Conservation (phyloP, 2,113 vertebrate genomes). For the Pitta sordida region DNA sequence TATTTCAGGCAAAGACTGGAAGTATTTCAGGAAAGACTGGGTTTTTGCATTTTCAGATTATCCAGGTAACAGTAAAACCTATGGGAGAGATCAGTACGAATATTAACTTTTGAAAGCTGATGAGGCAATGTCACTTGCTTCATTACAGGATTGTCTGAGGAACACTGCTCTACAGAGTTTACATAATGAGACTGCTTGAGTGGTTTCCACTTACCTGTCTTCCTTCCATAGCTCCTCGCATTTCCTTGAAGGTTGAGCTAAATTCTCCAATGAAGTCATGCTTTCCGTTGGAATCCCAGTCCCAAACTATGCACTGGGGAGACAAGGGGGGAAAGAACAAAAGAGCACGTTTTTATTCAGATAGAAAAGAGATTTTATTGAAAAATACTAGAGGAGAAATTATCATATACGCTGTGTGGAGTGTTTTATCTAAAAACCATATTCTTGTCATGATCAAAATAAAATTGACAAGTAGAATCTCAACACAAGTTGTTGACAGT, state of each 20-base stretch:
- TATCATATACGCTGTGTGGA: not conserved
- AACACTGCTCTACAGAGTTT: not conserved
- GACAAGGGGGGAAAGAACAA: not conserved
- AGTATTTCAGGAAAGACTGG: not conserved
- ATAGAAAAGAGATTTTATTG: not conserved
- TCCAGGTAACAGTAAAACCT: not conserved
- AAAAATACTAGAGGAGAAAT: not conserved
- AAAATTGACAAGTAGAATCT: not conserved
- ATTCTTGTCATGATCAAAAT: not conserved
- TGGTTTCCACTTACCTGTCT: constrained; percentile 81
- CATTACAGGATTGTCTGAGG: not conserved
- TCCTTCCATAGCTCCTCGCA: constrained; percentile 92
- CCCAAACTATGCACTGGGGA: constrained; percentile 94
- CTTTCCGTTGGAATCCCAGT: constrained; percentile 98
- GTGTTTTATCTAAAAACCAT: not conserved
- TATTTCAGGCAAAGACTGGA: not conserved
- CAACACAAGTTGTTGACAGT: not conserved
- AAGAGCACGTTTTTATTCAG: not conserved
- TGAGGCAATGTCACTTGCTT: not conserved
- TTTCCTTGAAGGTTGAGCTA: constrained; percentile 91
- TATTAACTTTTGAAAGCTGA: not conserved
- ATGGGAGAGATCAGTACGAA: not conserved
- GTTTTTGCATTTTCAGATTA: not conserved
- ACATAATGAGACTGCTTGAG: not conserved
- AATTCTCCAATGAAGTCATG: constrained; percentile 98